Base-by-base conservation (phyloP, 2,113 vertebrate species). In the Microcebus lehilahytsara region DNA sequence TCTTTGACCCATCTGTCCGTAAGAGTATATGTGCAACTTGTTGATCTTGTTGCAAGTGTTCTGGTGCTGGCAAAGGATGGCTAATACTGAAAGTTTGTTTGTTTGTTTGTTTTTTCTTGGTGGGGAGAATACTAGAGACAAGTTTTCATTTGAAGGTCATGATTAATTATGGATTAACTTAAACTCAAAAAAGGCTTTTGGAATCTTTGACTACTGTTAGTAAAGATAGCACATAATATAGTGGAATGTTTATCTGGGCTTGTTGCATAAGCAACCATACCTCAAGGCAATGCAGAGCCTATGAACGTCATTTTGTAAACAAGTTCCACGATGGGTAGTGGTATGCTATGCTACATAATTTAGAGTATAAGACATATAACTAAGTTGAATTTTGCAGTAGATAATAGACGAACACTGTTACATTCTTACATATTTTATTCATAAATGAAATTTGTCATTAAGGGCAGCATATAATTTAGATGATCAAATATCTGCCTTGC, bases 191-290 rank as follows among this genome's bases (percentile, higher is more conserved):
- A 98, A 98, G 93, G 62, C 95, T 97, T 97, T 93, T 95, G 95
- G 95, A 98, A 98, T 96, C 91, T 98, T 98, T 98, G 97, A 98
- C 85, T 98, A 95, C 97, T 97, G 95, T 96, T 98, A 97, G 98
- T 95, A 98, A 98, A 87, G 96, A 89, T 90, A 89, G 71, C 79
- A 96, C 97, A 96, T 49, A 97, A 98, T 97, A 93, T 90, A 98
- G 96, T 92, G 95, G 95, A 98, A 98, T 97, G 96, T 98, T 97
- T 98, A 97, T 97, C 95, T 95, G 96, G 95, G 74, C 95, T 98
- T 98, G 79, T 23, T 96, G 86, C 69, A 97, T 98, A 97, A 98
- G 93, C 93, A 98, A 98, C 98, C 90, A 97, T 96, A 96, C 58
- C 88, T 93, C 78, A 97, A 98, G 93, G 95, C 94, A 97, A 98